Percentiles rank a stretch among this genome's conserved stretches.
Conservation (phyloP, 2,113 vertebrate genomes). For the Phylloscopus whistleri region DNA sequence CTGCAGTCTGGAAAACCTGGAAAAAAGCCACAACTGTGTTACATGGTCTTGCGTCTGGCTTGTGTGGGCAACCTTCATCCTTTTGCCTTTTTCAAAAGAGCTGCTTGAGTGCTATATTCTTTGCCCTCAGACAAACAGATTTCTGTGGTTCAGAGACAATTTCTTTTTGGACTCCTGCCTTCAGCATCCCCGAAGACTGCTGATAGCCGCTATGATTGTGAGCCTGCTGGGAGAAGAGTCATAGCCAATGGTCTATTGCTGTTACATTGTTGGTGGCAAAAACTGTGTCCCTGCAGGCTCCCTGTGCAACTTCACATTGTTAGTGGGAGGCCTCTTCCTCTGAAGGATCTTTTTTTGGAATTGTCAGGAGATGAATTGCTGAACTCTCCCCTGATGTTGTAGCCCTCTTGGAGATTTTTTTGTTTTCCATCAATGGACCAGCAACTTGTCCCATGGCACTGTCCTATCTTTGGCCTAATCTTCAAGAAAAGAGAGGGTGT, state of each 20-base stretch:
- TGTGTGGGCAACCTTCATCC: background rate
- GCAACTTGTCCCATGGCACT: background rate
- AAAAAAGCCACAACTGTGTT: background rate
- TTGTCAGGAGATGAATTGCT: background rate
- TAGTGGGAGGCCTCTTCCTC: background rate
- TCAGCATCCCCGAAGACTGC: background rate
- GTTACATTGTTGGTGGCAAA: background rate
- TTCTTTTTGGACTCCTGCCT: background rate
- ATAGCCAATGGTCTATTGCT: background rate
- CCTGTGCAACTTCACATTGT: background rate
- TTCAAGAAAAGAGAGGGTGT: background rate
- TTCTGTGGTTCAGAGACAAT: background rate
- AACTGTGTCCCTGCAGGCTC: background rate
- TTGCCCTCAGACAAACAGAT: background rate
- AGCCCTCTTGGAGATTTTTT: background rate
- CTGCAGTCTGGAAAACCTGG: background rate
- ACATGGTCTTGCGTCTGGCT: background rate
- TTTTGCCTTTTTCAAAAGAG: background rate
- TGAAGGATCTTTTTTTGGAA: background rate
- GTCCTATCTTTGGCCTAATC: background rate
- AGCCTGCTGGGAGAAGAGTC: background rate
- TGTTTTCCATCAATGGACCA: background rate
- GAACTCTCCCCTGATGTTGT: background rate
- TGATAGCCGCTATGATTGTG: background rate
- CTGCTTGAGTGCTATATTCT: background rate